phyloP scores from a whole-genome alignment of 2,797 vertebrate species.

The Aythya fuligula region DNA sequence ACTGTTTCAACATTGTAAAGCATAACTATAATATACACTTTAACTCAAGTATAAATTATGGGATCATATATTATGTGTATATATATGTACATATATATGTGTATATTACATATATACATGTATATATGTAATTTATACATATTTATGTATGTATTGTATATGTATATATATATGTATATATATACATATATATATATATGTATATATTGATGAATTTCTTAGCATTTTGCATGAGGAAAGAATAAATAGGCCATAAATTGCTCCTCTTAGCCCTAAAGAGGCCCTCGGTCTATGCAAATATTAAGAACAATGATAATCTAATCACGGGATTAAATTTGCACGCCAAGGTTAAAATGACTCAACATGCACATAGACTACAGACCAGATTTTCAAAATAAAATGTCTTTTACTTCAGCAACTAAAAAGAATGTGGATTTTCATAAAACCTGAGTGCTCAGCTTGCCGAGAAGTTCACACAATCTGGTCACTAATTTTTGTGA shows the following conservation, averaged over 20 bases:
- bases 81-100: no score
- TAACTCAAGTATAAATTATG: background rate
- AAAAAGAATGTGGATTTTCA: constrained; percentile 11
- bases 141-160: no score
- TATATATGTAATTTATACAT: no score
- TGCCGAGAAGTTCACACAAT: constrained; percentile 26
- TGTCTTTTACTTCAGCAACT: background rate
- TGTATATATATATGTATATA: background rate
- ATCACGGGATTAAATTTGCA: background rate
- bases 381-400: constrained; percentile 23
- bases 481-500: background rate
- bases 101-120: no score
- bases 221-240: background rate
- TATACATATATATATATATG: background rate
- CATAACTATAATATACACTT: background rate
- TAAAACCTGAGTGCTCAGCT: background rate
- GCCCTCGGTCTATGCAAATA: background rate
- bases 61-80: no score
- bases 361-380: background rate
- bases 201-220: background rate
- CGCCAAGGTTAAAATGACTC: constrained; percentile 3
- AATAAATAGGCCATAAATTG: background rate
- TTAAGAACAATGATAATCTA: background rate
- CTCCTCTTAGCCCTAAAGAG: background rate
- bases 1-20: background rate